Percentiles rank a stretch among this genome's conserved stretches.
Evolutionary conservation across 1,140 invertebrate species (phyloP).

Genomic region (Papilio aristodemus): DNA sequence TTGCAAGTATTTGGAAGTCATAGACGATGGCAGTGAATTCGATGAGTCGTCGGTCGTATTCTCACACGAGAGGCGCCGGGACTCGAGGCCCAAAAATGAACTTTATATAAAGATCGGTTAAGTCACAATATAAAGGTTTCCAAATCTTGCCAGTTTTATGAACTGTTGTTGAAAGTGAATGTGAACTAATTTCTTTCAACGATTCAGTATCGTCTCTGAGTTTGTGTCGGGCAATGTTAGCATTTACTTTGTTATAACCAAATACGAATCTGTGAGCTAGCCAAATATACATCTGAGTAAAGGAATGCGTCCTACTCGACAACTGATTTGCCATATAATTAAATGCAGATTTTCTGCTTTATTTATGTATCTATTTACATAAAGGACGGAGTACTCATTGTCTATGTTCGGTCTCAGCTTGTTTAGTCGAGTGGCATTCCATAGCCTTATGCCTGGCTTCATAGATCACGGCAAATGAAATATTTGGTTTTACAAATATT

Average conservation of each 20-base stretch:
- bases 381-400: neutral
- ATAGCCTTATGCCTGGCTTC: neutral
- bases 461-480: neutral
- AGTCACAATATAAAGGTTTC: constrained; percentile 17
- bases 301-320: neutral
- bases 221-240: neutral
- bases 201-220: neutral
- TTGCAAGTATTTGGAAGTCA: constrained; percentile 69
- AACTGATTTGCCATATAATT: neutral
- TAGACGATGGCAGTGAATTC: constrained; percentile 74
- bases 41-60: constrained; percentile 41
- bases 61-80: constrained; percentile 3
- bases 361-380: no score
- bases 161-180: constrained; percentile 1
- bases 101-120: constrained; percentile 43
- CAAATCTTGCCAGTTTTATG: constrained; percentile 15
- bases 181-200: constrained; percentile 7
- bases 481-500: constrained; percentile 34
- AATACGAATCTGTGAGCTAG: neutral
- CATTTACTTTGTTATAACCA: constrained; percentile 3
- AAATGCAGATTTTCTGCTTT: no score
- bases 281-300: neutral
- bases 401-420: neutral
- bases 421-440: neutral
- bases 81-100: constrained; percentile 32